phyloP scores from a whole-genome alignment of 2,888 invertebrate species.

The Tricholauxania praeusta region DNA sequence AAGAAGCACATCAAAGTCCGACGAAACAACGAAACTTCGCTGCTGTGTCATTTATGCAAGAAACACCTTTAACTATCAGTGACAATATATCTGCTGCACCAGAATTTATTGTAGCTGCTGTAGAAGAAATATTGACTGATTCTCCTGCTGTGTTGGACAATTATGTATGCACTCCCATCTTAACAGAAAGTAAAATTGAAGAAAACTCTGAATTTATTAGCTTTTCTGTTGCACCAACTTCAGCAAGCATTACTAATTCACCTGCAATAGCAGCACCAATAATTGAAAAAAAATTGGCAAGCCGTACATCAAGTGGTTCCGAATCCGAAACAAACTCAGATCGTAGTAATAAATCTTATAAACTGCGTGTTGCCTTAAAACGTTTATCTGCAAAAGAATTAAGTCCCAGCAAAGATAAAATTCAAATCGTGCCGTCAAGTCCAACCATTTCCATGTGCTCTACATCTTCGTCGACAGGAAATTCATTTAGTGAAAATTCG shows the following conservation, averaged over 20 bases:
- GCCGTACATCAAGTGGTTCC: slow-evolving; percentile 42
- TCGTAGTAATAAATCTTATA: slow-evolving; percentile 43
- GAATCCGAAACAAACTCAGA: slow-evolving; percentile 52
- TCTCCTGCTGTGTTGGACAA: slow-evolving; percentile 3
- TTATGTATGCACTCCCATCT: background rate
- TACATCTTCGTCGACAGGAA: slow-evolving; percentile 9
- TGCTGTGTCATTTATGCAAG: slow-evolving; percentile 38
- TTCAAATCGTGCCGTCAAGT: slow-evolving; percentile 26
- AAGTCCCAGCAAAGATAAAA: slow-evolving; percentile 13
- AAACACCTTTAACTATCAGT: slow-evolving; percentile 20
- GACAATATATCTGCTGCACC: slow-evolving; percentile 19
- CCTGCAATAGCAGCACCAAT: background rate
- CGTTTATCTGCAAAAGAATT: slow-evolving; percentile 46
- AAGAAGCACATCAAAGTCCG: background rate
- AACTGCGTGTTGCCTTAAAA: slow-evolving; percentile 51
- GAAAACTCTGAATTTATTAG: no score
- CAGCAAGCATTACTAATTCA: background rate
- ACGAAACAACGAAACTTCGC: slow-evolving; percentile 39
- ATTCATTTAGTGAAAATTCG: slow-evolving; percentile 12
- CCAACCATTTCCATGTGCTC: slow-evolving; percentile 13
- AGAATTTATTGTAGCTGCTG: slow-evolving; percentile 44
- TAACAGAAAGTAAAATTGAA: no score
- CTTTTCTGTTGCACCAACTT: no score
- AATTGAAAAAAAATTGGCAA: slow-evolving; percentile 1
- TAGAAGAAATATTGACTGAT: slow-evolving; percentile 43